phyloP scores from a whole-genome alignment of 2,797 vertebrate genomes.

The Taenioides sp. region DNA sequence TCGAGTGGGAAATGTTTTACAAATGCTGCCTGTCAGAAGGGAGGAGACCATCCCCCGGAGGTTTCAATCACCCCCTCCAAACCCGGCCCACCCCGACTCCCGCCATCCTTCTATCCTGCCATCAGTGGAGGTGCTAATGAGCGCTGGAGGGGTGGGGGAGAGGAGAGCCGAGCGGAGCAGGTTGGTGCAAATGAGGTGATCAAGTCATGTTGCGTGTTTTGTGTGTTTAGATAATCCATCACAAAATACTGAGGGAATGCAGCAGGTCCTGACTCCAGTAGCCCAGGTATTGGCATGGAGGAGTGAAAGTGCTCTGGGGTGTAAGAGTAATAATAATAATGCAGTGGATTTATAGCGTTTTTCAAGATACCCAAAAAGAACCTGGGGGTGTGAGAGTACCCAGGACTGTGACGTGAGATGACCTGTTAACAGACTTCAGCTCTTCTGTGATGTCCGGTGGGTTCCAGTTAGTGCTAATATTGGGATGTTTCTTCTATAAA shows the following conservation, averaged over 20 bases:
- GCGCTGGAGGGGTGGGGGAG: slow-evolving; percentile 73
- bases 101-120: slow-evolving; percentile 72
- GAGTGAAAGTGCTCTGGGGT: slow-evolving; percentile 4
- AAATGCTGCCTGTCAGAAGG: slow-evolving; percentile 95
- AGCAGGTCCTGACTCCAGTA: slow-evolving; percentile 42
- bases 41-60: slow-evolving; percentile 92
- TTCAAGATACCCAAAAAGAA: not conserved
- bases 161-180: slow-evolving; percentile 38
- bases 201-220: slow-evolving; percentile 59
- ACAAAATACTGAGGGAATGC: slow-evolving; percentile 54
- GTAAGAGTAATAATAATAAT: slow-evolving; percentile 4
- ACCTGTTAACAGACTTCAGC: slow-evolving; percentile 12
- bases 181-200: slow-evolving; percentile 78
- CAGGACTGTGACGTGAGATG: slow-evolving; percentile 7
- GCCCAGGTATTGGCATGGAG: slow-evolving; percentile 29
- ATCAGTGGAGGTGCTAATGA: slow-evolving; percentile 94
- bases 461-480: slow-evolving; percentile 57
- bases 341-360: too few species aligned
- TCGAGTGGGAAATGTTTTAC: slow-evolving; percentile 91
- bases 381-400: slow-evolving; percentile 11
- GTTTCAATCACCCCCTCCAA: slow-evolving; percentile 86
- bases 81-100: slow-evolving; percentile 60
- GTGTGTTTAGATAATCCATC: slow-evolving; percentile 50
- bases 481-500: slow-evolving; percentile 58
- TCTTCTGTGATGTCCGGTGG: slow-evolving; percentile 31